Evolutionary conservation across 1,140 invertebrate species (phyloP).

Genomic region (Bombus confusus): DNA sequence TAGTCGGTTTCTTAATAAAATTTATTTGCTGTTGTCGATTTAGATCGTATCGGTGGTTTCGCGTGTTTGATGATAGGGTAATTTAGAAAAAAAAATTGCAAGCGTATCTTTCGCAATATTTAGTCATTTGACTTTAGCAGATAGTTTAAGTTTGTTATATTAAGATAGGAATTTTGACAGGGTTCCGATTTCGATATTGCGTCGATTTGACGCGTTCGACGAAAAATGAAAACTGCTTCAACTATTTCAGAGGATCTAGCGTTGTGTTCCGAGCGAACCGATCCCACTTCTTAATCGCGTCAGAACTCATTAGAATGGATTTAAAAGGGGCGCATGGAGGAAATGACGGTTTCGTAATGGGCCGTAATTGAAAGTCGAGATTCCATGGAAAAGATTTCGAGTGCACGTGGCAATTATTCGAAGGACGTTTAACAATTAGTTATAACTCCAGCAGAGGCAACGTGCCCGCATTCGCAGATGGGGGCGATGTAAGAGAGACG

Average conservation of each 20-base stretch:
- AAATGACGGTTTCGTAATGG: not conserved
- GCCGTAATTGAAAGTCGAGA: constrained; percentile 33
- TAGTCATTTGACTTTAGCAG: too few relatives aligned
- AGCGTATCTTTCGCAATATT: too few relatives aligned
- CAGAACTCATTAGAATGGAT: constrained; percentile 2
- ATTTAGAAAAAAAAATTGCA: not conserved
- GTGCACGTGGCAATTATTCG: constrained; percentile 59
- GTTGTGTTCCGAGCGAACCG: not conserved
- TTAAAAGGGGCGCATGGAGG: not conserved
- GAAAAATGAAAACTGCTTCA: not conserved
- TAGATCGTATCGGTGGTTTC: too few relatives aligned
- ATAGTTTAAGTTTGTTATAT: too few relatives aligned
- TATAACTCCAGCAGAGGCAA: constrained; percentile 73
- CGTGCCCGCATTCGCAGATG: constrained; percentile 70
- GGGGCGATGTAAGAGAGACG: constrained; percentile 54
- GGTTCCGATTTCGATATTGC: too few relatives aligned
- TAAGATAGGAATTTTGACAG: too few relatives aligned
- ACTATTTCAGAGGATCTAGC: not conserved
- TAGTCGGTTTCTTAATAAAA: too few relatives aligned
- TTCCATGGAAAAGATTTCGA: constrained; percentile 36
- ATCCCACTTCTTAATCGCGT: constrained; percentile 13
- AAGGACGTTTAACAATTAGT: constrained; percentile 76
- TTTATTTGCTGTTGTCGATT: too few relatives aligned
- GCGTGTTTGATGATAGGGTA: not conserved
- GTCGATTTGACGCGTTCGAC: too few relatives aligned